These are phyloP conservation scores for Volucella inflata DNA, from an alignment of 2,888 invertebrate species.

Conservation along the genomic window DNA sequence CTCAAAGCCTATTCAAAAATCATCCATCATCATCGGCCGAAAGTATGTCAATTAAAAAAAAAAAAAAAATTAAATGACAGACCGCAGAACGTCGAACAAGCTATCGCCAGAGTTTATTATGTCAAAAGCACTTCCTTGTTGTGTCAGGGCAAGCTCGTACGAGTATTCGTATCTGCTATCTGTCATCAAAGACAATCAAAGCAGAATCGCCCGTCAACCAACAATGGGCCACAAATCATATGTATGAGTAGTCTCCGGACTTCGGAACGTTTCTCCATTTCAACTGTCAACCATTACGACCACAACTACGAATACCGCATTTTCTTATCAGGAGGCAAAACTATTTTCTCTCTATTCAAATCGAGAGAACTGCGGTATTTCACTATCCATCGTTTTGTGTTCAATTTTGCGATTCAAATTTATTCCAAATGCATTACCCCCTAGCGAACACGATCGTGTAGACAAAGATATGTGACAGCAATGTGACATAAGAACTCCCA, in stretches of 20 bases:
- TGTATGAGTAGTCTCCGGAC: constrained; percentile 2
- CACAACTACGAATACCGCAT: no score
- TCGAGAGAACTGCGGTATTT: constrained; percentile 42
- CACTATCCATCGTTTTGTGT: constrained; percentile 3
- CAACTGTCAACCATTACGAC: no score
- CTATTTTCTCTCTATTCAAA: constrained; percentile 61
- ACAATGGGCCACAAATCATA: constrained; percentile 36
- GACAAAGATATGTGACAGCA: constrained; percentile 60
- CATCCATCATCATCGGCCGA: constrained; percentile 24
- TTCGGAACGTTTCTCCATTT: neutral
- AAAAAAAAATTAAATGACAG: neutral
- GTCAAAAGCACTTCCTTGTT: constrained; percentile 53
- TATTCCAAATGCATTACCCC: constrained; percentile 62
- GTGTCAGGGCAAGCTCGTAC: constrained; percentile 4
- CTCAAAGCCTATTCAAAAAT: constrained; percentile 21
- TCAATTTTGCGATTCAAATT: constrained; percentile 63
- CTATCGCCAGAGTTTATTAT: constrained; percentile 47
- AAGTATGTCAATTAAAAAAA: constrained; percentile 52
- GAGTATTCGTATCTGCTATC: neutral
- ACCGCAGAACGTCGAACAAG: no score
- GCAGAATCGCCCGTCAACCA: constrained; percentile 36
- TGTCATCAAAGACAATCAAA: constrained; percentile 11
- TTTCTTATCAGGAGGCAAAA: constrained; percentile 54
- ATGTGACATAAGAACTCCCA: constrained; percentile 63
- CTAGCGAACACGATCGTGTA: constrained; percentile 26